phyloP scores from a whole-genome alignment of 2,113 vertebrate species.

The Pholis gunnellus region DNA sequence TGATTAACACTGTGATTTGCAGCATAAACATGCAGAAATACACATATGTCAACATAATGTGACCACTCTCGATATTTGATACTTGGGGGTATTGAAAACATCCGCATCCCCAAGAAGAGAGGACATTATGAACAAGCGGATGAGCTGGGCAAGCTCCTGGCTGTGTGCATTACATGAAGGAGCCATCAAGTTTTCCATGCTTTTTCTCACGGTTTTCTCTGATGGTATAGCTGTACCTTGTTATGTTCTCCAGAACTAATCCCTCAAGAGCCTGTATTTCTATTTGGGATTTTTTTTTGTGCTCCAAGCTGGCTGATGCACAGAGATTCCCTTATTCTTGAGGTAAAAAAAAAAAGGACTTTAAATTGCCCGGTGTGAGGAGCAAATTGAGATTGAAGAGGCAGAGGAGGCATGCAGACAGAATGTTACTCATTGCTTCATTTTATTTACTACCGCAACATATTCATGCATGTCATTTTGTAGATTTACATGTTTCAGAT shows the following conservation, averaged over 20 bases:
- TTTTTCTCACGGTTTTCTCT: neutral
- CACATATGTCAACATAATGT: neutral
- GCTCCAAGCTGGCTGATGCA: too few species aligned
- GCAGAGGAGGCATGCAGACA: neutral
- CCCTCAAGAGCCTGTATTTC: neutral
- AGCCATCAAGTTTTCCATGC: neutral
- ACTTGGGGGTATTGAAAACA: neutral
- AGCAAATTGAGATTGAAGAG: neutral
- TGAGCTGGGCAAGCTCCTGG: neutral
- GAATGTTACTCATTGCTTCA: neutral
- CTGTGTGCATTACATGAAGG: neutral
- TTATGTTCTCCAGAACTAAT: neutral
- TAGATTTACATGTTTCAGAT: neutral
- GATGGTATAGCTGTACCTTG: neutral
- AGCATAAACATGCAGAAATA: neutral
- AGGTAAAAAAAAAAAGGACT: neutral
- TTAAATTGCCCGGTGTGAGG: neutral
- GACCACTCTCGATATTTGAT: neutral
- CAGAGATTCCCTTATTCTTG: neutral
- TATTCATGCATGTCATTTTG: neutral
- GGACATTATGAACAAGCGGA: neutral
- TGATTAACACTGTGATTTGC: neutral
- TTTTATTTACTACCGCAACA: neutral
- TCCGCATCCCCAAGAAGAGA: neutral
- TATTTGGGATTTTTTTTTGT: neutral